Base-by-base conservation (phyloP, 2,113 vertebrate genomes). In the Plecotus auritus region DNA sequence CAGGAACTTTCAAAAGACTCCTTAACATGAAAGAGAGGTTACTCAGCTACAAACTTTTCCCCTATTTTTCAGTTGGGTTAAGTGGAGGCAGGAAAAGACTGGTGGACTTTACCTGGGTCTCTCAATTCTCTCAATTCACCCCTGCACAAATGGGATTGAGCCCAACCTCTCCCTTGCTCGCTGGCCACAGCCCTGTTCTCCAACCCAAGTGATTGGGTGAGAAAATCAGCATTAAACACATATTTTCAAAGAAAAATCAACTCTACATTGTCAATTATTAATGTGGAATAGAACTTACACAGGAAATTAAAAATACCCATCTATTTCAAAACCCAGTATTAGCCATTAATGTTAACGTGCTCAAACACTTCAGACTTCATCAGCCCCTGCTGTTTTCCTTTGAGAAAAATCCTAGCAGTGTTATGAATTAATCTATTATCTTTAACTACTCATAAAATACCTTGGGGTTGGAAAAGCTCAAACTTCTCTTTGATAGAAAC, bases 401-500 rank as follows among this genome's bases (percentile, higher is more conserved):
- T 85, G 59, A 80, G 72, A 64, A 90, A 95, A 95, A 74, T 61
- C 77, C 70, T 70, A 84, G 77, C 42, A 74, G 37, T 85, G 93
- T 88, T 83, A 90, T 40, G 64, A 96, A 81, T 90, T 92, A 70
- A 54, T 95, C 90, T 92, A 88, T 96, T 92, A 88, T 30, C 32
- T 92, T 91, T 90, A 92, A 95, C 92, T 96, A 76, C 78, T 94
- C 49, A 61, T 90, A 66, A 90, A 86, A 54, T 77, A 73, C 81
- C 83, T 78, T 23, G 35, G 49, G 66, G 49, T 80, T 93, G 59
- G 90, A 78, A 93, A 95, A 96, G 64, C 74, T 74, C 80, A 77
- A 90, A 91, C 83, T 95, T 96, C 70, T 93, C 84, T 97, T 95
- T 78, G 88, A 91, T 56, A 90, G 86, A 96, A 93, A 84, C 30